Base-by-base conservation (phyloP, 2,888 invertebrate genomes). In the Globia sparganii region DNA sequence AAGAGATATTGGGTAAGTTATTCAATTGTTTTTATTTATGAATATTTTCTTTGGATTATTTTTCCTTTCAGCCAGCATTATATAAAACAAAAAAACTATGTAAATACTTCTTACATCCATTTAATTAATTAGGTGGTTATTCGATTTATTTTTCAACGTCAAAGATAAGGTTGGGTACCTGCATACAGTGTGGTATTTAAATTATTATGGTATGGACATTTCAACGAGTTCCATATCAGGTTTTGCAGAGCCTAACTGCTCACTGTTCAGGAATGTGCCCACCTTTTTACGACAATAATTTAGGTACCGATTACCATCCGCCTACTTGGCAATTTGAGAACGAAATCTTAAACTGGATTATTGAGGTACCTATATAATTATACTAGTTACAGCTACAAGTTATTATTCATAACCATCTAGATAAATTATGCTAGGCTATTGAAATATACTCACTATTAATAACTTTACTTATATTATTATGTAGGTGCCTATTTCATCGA, bases 1-100 rank as follows among this genome's bases (percentile, higher is more conserved):
- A 71, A 91, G 94, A 77, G 95, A 96, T 56, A 89, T 90, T 80
- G 96, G 96, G 96, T 96, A 81, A 95, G 96, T 92, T 46, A 49
- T 34, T 13, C 1, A 53, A 59, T 61, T 72, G 28, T 69, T 72
- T 71, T 67, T 28, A 61, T 62, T 66, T 34, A 49, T 9, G 0
- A 31, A 31, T 70, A 28, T 76, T 66, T 72, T 40, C 5, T n/a
- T 43, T 40, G 0, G 0, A 58, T n/a, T 53, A 18, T 70, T 73
- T 68, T 69, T 49, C 0, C 4, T 49, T 65, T 34, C 18, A 49
- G 58, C 43, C 34, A 2, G 28, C 3, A 37, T 58, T 37, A 46
- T 34, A 28, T 4, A 21, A 21, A 56, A 53, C 1, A 53, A 37
- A 25, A 25, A n/a, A 34, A 1, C 0, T 0, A 28, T 0, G 1